A percentile compares a stretch with the other conserved stretches of the same genome.
Conservation (phyloP, 1,140 invertebrate genomes). For the Whitmania pigra region DNA sequence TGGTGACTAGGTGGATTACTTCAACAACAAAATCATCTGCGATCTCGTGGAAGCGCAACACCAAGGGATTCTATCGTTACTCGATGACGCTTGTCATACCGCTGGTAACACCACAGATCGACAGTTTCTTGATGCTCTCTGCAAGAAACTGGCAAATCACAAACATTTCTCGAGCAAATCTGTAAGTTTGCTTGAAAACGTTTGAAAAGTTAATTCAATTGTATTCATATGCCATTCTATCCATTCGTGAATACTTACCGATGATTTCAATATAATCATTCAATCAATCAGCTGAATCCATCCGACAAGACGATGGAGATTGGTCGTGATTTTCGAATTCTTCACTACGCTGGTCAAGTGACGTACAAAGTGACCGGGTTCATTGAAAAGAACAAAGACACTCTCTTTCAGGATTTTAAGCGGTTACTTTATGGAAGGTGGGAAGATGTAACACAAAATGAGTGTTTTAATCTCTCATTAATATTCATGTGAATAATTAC, state of each 20-base stretch:
- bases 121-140: constrained; percentile 78
- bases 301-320: constrained; percentile 87
- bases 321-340: constrained; percentile 72
- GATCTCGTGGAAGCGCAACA: constrained; percentile 64
- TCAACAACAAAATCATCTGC: constrained; percentile 62
- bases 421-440: constrained; percentile 61
- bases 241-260: constrained; percentile 49
- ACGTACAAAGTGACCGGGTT: constrained; percentile 78
- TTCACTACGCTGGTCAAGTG: constrained; percentile 88
- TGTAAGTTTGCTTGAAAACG: constrained; percentile 48
- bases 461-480: background rate
- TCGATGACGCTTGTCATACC: constrained; percentile 76
- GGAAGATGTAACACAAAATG: background rate
- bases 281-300: background rate
- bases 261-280: background rate
- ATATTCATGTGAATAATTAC: too few species aligned
- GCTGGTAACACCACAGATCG: constrained; percentile 79
- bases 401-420: constrained; percentile 88
- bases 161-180: constrained; percentile 78
- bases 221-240: constrained; percentile 76
- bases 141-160: constrained; percentile 70
- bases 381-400: constrained; percentile 90
- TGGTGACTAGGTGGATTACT: constrained; percentile 71
- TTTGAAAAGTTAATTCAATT: constrained; percentile 51
- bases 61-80: constrained; percentile 49